These are phyloP conservation scores for Lepidothrix coronata DNA, from an alignment of 2,113 vertebrate species.

Conservation along the genomic window DNA sequence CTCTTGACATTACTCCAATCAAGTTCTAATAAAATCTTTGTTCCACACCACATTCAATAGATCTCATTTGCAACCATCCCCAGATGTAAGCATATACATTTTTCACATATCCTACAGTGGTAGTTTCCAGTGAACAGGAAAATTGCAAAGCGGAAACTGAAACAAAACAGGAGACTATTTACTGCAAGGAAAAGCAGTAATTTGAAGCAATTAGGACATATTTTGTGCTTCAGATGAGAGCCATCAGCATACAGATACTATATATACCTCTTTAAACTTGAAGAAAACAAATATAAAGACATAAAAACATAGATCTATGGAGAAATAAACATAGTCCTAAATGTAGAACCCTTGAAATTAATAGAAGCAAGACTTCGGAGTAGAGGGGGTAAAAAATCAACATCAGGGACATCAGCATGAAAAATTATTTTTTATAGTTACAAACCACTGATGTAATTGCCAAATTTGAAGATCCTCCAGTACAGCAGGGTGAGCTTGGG, in stretches of 20 bases:
- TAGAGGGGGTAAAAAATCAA: background rate
- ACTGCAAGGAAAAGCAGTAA: conserved; percentile 38
- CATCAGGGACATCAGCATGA: background rate
- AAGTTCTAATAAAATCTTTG: background rate
- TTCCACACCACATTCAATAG: background rate
- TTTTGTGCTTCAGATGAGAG: conserved; percentile 21
- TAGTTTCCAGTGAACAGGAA: background rate
- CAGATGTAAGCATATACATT: background rate
- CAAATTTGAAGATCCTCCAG: background rate
- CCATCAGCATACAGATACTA: background rate
- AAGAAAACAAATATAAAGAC: background rate
- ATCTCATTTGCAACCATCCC: background rate
- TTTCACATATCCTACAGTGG: background rate
- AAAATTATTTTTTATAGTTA: background rate
- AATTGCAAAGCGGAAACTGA: background rate
- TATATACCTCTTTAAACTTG: background rate
- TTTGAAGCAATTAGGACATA: conserved; percentile 28
- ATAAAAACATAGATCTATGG: background rate
- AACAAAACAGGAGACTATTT: conserved; percentile 23
- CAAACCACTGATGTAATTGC: background rate
- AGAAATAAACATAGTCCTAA: background rate
- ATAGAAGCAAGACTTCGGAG: background rate
- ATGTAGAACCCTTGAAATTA: background rate
- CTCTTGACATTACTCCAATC: background rate
- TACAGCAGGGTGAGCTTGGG: background rate